A percentile compares a stretch with the other conserved stretches of the same genome.
phyloP scores from a whole-genome alignment of 35 echinoderm and acorn worm species.

The Heliocidaris erythrogramma region DNA sequence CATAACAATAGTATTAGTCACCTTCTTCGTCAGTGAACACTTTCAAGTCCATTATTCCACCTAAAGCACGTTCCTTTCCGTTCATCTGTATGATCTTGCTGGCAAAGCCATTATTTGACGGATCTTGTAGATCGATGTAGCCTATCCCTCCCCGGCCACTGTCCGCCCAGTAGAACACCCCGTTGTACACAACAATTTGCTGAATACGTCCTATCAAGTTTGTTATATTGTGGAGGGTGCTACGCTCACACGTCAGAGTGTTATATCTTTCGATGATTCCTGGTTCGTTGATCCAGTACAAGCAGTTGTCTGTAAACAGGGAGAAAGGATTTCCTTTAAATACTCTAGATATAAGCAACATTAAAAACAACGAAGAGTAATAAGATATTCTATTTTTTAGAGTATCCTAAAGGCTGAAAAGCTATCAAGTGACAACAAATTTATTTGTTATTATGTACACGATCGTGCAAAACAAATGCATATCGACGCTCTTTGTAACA shows the following conservation, averaged over 20 bases:
- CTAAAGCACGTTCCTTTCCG: not conserved
- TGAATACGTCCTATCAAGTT: not conserved
- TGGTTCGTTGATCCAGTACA: not conserved
- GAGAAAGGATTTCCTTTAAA: too few relatives aligned
- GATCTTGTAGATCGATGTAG: not conserved
- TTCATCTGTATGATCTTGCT: not conserved
- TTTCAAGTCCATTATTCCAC: not conserved
- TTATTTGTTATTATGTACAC: too few relatives aligned
- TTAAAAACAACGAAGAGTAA: too few relatives aligned
- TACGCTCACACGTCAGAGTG: not conserved
- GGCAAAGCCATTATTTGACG: not conserved
- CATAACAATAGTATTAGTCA: not conserved
- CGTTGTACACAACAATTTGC: not conserved
- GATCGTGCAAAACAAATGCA: too few relatives aligned
- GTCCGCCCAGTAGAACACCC: not conserved
- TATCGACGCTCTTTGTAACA: too few relatives aligned
- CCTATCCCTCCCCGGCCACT: not conserved
- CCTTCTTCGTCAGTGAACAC: not conserved
- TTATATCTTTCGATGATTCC: not conserved
- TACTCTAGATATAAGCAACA: too few relatives aligned
- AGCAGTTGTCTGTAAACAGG: not conserved
- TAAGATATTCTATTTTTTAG: too few relatives aligned
- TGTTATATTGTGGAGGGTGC: not conserved
- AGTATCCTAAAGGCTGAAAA: too few relatives aligned
- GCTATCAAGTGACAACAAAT: too few relatives aligned